phyloP scores from a whole-genome alignment of 2,888 invertebrate genomes.

The Camponotus fellah region DNA sequence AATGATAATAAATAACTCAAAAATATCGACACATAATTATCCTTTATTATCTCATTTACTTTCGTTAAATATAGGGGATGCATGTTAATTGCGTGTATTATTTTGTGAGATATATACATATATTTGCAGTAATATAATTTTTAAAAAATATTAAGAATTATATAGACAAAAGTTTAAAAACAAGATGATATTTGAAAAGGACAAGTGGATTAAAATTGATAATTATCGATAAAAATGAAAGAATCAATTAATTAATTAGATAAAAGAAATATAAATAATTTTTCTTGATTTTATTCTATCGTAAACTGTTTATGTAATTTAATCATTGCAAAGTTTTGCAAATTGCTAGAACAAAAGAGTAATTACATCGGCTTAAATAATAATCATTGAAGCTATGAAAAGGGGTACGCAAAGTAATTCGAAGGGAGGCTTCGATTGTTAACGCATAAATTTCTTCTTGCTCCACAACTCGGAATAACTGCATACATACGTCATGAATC shows the following conservation, averaged over 20 bases:
- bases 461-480: background rate
- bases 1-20: background rate
- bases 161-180: background rate
- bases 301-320: background rate
- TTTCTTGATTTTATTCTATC: background rate
- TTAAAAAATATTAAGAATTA: background rate
- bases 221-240: background rate
- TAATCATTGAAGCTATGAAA: background rate
- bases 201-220: background rate
- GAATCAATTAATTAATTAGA: background rate
- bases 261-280: background rate
- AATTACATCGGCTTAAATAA: background rate
- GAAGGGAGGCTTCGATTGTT: background rate
- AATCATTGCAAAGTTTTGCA: background rate
- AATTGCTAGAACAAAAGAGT: background rate
- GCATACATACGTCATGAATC: background rate
- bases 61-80: background rate
- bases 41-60: constrained; percentile 3
- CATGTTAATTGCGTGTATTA: background rate
- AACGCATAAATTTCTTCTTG: background rate
- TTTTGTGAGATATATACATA: background rate
- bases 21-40: background rate
- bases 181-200: background rate
- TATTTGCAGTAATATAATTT: background rate
- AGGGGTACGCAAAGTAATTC: background rate